Percentiles rank a stretch among this genome's conserved stretches.
These are phyloP conservation scores for Orthosia gracilis DNA, from an alignment of 2,888 invertebrate species.

Conservation along the genomic window DNA sequence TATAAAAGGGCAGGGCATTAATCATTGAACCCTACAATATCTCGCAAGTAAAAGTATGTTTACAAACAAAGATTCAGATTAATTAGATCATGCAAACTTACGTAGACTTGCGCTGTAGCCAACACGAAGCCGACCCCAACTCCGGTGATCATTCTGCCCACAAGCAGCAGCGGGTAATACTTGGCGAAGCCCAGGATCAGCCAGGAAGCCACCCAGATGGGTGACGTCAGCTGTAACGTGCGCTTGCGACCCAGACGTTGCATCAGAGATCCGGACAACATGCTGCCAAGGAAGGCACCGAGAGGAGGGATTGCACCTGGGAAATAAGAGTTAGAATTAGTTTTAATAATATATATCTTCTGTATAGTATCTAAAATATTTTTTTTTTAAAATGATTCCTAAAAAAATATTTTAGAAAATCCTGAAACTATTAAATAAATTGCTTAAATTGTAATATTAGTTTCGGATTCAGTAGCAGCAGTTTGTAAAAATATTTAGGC, in stretches of 20 bases:
- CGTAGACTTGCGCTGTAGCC: conserved; percentile 92
- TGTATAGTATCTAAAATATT: no score
- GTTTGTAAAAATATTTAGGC: background rate
- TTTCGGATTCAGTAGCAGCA: background rate
- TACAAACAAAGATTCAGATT: no score
- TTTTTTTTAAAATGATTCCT: no score
- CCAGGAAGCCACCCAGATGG: conserved; percentile 90
- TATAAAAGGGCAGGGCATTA: no score
- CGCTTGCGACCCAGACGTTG: conserved; percentile 89
- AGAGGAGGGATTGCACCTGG: conserved; percentile 91
- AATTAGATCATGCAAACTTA: conserved; percentile 77
- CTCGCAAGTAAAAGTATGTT: no score
- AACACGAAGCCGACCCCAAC: conserved; percentile 91
- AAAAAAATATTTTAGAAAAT: no score
- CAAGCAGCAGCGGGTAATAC: conserved; percentile 84
- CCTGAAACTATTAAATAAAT: background rate
- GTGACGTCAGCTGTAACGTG: conserved; percentile 87
- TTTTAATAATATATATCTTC: background rate
- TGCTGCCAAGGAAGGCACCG: conserved; percentile 91
- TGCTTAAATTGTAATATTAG: background rate
- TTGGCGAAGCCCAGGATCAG: conserved; percentile 89
- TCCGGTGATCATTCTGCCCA: conserved; percentile 91
- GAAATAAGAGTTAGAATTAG: conserved; percentile 24
- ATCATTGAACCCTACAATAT: no score
- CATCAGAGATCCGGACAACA: conserved; percentile 89